Conservation (phyloP, 2,888 invertebrate species). For the Sinodicranocentrus sp. region DNA sequence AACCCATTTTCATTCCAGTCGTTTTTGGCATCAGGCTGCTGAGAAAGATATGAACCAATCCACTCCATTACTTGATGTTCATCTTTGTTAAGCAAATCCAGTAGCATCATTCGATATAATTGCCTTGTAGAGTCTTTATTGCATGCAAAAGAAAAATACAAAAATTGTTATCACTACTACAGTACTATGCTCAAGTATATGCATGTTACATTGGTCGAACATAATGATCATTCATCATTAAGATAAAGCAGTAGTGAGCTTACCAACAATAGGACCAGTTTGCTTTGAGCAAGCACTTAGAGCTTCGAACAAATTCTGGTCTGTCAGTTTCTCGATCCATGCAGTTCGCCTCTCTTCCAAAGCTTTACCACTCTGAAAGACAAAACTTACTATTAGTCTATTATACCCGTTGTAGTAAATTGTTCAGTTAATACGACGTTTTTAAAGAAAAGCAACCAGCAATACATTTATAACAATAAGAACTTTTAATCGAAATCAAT, state of each 20-base stretch:
- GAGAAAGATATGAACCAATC: slow-evolving; percentile 33
- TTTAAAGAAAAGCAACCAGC: too few relatives aligned
- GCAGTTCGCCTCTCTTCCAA: too few relatives aligned
- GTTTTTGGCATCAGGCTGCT: slow-evolving; percentile 24
- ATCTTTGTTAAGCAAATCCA: slow-evolving; percentile 30
- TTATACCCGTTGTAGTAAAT: too few relatives aligned
- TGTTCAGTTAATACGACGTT: too few relatives aligned
- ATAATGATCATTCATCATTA: not conserved
- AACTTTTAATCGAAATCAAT: too few relatives aligned
- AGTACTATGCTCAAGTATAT: too few relatives aligned
- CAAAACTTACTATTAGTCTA: too few relatives aligned
- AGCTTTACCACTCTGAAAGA: too few relatives aligned
- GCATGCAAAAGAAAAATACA: too few relatives aligned
- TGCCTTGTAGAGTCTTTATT: slow-evolving; percentile 66
- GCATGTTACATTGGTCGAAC: not conserved
- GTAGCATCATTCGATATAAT: slow-evolving; percentile 61
- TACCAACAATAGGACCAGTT: slow-evolving; percentile 47
- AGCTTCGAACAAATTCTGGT: slow-evolving; percentile 42
- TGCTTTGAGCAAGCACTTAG: slow-evolving; percentile 18
- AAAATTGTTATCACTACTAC: too few relatives aligned
- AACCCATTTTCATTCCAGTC: slow-evolving; percentile 21
- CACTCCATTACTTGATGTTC: not conserved
- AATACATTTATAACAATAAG: too few relatives aligned
- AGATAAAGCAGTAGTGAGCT: not conserved
- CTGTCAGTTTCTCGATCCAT: slow-evolving; percentile 27